Evolutionary conservation across 2,797 vertebrate species (phyloP).

Genomic region (Glyptemys insculpta): DNA sequence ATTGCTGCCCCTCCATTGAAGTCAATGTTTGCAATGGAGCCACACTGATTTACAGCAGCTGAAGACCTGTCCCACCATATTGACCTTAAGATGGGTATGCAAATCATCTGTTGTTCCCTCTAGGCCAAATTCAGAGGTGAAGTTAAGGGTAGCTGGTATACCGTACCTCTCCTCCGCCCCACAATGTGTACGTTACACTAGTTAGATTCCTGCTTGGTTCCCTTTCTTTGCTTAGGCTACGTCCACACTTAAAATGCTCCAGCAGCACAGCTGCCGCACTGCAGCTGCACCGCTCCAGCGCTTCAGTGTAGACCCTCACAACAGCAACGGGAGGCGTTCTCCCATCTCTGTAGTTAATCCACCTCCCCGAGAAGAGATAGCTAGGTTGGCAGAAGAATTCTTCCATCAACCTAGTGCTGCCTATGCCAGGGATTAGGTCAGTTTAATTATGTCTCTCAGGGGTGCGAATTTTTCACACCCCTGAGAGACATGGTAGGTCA

Average conservation of each 20-base stretch:
- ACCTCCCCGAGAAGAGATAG: not conserved
- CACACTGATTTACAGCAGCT: fast-evolving
- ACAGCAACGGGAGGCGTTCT: not conserved
- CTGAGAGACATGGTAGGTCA: not conserved
- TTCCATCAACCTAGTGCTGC: not conserved
- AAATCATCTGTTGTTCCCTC: slow-evolving; percentile 27
- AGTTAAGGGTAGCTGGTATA: not conserved
- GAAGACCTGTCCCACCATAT: not conserved
- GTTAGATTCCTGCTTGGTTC: not conserved
- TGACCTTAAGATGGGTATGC: not conserved
- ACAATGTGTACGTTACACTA: not conserved
- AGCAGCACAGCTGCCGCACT: not conserved
- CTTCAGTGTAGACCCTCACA: not conserved
- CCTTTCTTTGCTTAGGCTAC: not conserved
- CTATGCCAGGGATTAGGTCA: not conserved
- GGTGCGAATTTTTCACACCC: not conserved
- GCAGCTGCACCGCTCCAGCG: not conserved
- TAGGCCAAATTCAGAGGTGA: fast-evolving
- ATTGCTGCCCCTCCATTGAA: not conserved
- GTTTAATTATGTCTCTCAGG: not conserved
- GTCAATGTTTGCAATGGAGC: not conserved
- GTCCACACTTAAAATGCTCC: not conserved
- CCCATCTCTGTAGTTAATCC: not conserved
- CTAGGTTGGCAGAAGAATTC: not conserved
- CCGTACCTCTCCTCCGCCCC: not conserved